Base-by-base conservation (phyloP, 2,888 invertebrate genomes). In the Apamea crenata region DNA sequence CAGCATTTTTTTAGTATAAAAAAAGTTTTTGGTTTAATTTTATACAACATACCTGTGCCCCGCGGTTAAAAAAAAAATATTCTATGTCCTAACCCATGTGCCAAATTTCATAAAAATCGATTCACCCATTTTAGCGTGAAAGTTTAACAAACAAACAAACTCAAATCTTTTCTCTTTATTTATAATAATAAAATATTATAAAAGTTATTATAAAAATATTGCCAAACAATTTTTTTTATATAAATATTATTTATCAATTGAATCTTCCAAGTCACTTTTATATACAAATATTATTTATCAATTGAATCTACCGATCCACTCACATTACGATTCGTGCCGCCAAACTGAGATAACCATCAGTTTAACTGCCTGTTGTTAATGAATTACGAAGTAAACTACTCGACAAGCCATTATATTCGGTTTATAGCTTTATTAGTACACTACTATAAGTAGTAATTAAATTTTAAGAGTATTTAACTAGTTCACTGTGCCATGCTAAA, bases 311-410 rank as follows among this genome's bases (percentile, higher is more conserved):
- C 29, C 32, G 32, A 36, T 50, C 74, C n/a, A 65, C 40, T 76
- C 53, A 40, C 50, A 8, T 61, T 44, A 53, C 25, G 16, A 32
- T 63, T 71, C 71, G 44, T 29, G 21, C n/a, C n/a, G 36, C 25
- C 16, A 68, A 68, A 61, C n/a, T n/a, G 70, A 36, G 81, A 75
- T 81, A 75, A 69, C 25, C 61, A 81, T 81, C 75, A 68, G 25
- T 75, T 56, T n/a, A 75, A 75, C 68, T 21, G 50, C 77, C 66
- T 12, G 53, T 44, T 80, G 56, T 75, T 69, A 69, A 56, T 68
- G 18, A 81, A 75, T 75, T 68, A 80, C 47, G 53, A 66, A 16
- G 25, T 61, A 53, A 80, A 80, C 25, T 75, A 63, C 53, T 56
- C 56, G 68, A 75, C 68, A 69, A 68, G 75, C 47, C 63, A 69